phyloP scores from a whole-genome alignment of 2,888 invertebrate genomes.

The Leucoma salicis region DNA sequence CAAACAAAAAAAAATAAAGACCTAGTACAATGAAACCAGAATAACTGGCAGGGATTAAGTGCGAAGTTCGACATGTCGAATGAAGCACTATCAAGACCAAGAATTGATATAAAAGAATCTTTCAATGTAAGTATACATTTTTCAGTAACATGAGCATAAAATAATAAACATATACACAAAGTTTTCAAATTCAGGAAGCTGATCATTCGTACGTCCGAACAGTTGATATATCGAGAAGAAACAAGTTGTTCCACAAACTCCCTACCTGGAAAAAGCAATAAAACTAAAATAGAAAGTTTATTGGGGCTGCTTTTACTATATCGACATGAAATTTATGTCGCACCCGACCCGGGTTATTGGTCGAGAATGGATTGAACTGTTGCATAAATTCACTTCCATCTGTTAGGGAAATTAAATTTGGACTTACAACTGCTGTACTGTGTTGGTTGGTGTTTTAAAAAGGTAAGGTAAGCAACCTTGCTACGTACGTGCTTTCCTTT shows the following conservation, averaged over 20 bases:
- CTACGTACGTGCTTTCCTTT: too few relatives aligned
- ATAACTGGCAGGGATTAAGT: too few relatives aligned
- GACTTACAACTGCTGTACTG: conserved; percentile 21
- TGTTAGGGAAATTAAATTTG: conserved; percentile 39
- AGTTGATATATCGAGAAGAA: conserved; percentile 26
- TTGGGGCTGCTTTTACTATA: conserved; percentile 44
- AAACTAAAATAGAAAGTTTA: conserved; percentile 56
- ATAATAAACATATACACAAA: too few relatives aligned
- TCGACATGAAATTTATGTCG: conserved; percentile 43
- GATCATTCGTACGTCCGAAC: conserved; percentile 23
- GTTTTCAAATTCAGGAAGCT: conserved; percentile 14
- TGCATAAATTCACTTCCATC: conserved; percentile 37
- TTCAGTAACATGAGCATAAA: too few relatives aligned
- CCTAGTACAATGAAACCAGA: too few relatives aligned
- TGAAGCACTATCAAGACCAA: too few relatives aligned
- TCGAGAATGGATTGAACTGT: conserved; percentile 38
- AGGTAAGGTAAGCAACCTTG: too few relatives aligned
- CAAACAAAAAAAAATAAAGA: too few relatives aligned
- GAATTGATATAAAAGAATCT: too few relatives aligned
- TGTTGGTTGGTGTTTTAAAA: too few relatives aligned
- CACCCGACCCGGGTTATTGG: conserved; percentile 37
- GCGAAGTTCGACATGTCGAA: too few relatives aligned
- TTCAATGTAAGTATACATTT: too few relatives aligned
- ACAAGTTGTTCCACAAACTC: conserved; percentile 39
- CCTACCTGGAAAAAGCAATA: conserved; percentile 40